phyloP scores from a whole-genome alignment of 2,113 vertebrate genomes.

The zebrafish (Danio rerio) region GRCz12tu NC_133185.1:32962501-32963000 shows the following conservation, averaged over 20 bases:
- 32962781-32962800: background rate
- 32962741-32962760: background rate
- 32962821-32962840: background rate
- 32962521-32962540: too few relatives aligned
- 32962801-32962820: background rate
- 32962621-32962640: too few relatives aligned
- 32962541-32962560: too few relatives aligned
- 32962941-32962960: conserved; percentile 94
- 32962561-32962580: too few relatives aligned
- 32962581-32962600: too few relatives aligned
- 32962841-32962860: conserved; percentile 90
- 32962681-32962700: too few relatives aligned
- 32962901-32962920: conserved; percentile 96
- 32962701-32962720: too few relatives aligned
- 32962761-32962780: background rate
- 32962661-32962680: too few relatives aligned
- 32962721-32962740: background rate
- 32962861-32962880: conserved; percentile 96
- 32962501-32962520: too few relatives aligned
- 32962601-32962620: too few relatives aligned
- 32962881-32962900: conserved; percentile 91
- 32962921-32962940: conserved; percentile 95
- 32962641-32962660: too few relatives aligned
- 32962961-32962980: conserved; percentile 97
- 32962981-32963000: conserved; percentile 94